Evolutionary conservation across 1,140 invertebrate genomes (phyloP), one percentile per base, ranked within the genome.

Genomic region (Penaeus japonicus): DNA sequence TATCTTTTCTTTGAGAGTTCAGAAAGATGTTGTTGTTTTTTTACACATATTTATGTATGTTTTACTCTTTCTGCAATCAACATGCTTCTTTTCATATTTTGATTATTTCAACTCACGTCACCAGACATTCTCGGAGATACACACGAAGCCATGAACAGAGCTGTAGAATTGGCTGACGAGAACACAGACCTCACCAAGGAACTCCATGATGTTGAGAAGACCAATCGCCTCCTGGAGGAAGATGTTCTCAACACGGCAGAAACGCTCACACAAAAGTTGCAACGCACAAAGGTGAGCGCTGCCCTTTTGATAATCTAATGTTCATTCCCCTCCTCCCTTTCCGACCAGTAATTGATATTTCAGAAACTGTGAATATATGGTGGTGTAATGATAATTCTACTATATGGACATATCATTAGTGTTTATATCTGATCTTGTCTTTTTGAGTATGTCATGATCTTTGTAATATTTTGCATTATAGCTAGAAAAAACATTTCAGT

Each of bases 111-210:
- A 17, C 15, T 57, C 32, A 80, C 18, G 20, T 32, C 35, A 47
- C n/a, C 84, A 88, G 87, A 88, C 20, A 83, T 78, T 59, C 80
- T 88, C 27, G 87, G 87, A 5, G 87, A 88, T 54, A 88, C 87
- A 15, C 87, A 88, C 27, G 87, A 88, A 24, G 87, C 87, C 47
- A 88, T 88, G 87, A 83, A 54, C 53, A 53, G 80, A 22, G 87
- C 87, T 32, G 87, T 88, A 12, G 81, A 88, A 24, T 47, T 88
- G 20, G 87, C 87, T 30, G 87, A 88, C 47, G 80, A 57, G 35
- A 88, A 88, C 80, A 88, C 87, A 24, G 80, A 75, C 35, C 87
- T 88, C 7, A 88, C 87, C 18, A 82, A 82, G n/a, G 80, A 88
- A 73, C 80, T 88, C 15, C 65, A 84, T 10, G 53, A 88, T 57